These are phyloP conservation scores for Leucopsar rothschildi DNA, from an alignment of 2,113 vertebrate genomes.

Conservation along the genomic window DNA sequence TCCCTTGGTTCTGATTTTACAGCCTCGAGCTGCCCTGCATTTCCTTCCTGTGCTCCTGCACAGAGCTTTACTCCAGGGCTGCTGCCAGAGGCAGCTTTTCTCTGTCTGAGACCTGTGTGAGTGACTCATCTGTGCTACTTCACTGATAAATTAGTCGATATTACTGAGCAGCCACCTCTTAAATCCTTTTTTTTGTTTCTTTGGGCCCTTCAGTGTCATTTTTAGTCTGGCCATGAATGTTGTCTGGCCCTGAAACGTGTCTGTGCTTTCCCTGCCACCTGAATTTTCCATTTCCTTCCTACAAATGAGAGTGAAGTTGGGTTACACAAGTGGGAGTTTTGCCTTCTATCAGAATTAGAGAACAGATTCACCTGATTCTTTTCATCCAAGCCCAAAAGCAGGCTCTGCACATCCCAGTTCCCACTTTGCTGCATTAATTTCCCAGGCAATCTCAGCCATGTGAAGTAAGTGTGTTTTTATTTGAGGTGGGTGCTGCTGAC, in stretches of 20 bases:
- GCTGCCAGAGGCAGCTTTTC: background rate
- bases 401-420: fast-evolving
- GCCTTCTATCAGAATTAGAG: background rate
- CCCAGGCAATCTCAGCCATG: background rate
- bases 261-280: background rate
- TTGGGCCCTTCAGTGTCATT: background rate
- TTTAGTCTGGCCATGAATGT: background rate
- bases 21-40: background rate
- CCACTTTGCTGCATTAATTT: background rate
- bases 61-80: background rate
- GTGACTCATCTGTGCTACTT: background rate
- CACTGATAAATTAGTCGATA: background rate
- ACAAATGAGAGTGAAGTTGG: background rate
- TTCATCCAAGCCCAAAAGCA: background rate
- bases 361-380: background rate
- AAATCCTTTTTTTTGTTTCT: background rate
- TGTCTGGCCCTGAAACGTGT: background rate
- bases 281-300: background rate
- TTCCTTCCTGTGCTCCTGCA: background rate
- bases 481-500: background rate
- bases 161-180: background rate
- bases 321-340: background rate
- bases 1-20: fast-evolving
- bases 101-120: background rate
- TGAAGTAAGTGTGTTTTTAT: background rate